phyloP scores from a whole-genome alignment of 1,140 invertebrate species.

The Diorhabda carinulata region DNA sequence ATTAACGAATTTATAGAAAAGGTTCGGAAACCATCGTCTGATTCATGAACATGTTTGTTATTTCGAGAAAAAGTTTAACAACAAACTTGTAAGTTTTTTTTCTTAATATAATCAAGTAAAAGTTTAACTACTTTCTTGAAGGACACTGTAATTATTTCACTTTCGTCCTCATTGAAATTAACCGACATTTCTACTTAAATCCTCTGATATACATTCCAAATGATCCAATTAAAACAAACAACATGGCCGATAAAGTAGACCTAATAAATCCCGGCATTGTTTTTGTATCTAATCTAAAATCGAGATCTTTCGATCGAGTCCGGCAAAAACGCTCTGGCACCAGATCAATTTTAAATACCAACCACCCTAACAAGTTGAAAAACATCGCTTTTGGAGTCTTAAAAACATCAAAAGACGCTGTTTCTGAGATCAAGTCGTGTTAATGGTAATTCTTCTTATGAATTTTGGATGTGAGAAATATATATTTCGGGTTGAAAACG shows the following conservation, averaged over 20 bases:
- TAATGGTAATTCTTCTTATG: conserved; percentile 24
- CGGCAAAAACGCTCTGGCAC: conserved; percentile 32
- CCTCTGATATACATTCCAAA: conserved; percentile 24
- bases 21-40: too few relatives aligned
- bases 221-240: conserved; percentile 34
- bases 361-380: conserved; percentile 38
- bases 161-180: neutral
- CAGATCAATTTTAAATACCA: conserved; percentile 41
- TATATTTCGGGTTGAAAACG: neutral
- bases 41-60: too few relatives aligned
- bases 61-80: too few relatives aligned
- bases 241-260: conserved; percentile 28
- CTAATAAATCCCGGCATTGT: conserved; percentile 37
- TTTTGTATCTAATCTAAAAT: conserved; percentile 35
- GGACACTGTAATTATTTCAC: neutral
- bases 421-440: conserved; percentile 17
- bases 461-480: conserved; percentile 22
- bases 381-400: conserved; percentile 25
- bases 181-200: neutral
- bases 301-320: conserved; percentile 31
- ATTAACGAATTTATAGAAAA: too few relatives aligned
- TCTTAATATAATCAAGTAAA: too few relatives aligned
- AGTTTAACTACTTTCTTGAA: neutral
- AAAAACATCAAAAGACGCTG: conserved; percentile 24
- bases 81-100: too few relatives aligned